phyloP scores from a whole-genome alignment of 2,113 vertebrate species.

The Pardalotus punctatus region DNA sequence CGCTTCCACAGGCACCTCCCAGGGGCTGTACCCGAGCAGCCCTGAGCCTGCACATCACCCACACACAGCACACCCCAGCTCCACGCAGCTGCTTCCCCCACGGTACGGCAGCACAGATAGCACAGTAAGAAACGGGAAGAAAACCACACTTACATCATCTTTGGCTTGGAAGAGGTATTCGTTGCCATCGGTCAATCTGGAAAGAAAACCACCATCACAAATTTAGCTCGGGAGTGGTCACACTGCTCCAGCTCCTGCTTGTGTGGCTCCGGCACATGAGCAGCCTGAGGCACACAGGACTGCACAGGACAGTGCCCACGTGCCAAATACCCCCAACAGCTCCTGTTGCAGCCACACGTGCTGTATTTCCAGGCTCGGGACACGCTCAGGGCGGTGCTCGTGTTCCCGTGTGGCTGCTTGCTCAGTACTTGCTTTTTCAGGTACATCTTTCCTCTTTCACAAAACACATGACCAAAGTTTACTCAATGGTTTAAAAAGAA shows the following conservation, averaged over 20 bases:
- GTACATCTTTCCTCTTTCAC: not conserved
- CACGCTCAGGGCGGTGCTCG: not conserved
- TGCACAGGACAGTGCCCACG: rapidly evolving
- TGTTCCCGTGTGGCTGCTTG: not conserved
- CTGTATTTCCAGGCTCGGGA: not conserved
- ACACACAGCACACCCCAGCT: not conserved
- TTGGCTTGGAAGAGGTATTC: conserved; percentile 99
- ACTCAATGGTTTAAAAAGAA: not conserved
- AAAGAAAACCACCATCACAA: conserved; percentile 22
- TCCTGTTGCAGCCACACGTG: not conserved
- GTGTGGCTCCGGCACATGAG: not conserved
- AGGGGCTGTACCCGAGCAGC: not conserved
- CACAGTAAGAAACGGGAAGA: not conserved
- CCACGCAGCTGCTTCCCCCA: not conserved
- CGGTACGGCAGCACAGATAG: not conserved
- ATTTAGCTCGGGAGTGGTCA: not conserved
- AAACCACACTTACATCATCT: conserved; percentile 88
- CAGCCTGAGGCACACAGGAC: not conserved
- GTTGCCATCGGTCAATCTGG: conserved; percentile 91
- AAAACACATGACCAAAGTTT: not conserved
- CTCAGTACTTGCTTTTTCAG: not conserved
- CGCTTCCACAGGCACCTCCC: not conserved
- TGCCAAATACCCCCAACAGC: not conserved
- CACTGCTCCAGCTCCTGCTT: not conserved
- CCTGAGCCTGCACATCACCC: not conserved